Evolutionary conservation across 2,113 vertebrate genomes (phyloP).

Genomic region (Trochalopteron elliotii): DNA sequence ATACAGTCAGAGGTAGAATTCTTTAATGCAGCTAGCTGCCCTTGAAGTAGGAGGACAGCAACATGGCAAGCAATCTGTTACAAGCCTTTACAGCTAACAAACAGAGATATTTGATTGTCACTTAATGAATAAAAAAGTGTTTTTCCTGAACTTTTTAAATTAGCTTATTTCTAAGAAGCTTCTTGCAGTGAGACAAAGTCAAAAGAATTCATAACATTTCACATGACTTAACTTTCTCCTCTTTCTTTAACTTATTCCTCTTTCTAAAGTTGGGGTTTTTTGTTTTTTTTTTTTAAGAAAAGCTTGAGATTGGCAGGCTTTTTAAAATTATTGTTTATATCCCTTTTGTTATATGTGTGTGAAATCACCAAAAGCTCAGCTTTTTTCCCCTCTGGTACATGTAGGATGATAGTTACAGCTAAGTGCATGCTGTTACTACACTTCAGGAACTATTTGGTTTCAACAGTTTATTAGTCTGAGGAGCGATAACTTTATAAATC

Average conservation of each 20-base stretch:
- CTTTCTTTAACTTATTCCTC: background rate
- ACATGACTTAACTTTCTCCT: background rate
- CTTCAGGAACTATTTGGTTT: background rate
- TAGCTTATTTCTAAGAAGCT: background rate
- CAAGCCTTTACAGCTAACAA: background rate
- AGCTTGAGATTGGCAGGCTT: background rate
- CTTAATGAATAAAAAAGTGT: background rate
- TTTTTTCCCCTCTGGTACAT: background rate
- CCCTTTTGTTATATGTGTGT: background rate
- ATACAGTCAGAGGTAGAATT: background rate
- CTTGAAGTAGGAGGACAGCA: background rate
- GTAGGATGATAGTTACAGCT: background rate
- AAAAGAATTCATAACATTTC: background rate
- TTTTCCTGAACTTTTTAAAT: background rate
- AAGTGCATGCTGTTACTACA: background rate
- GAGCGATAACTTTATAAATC: background rate
- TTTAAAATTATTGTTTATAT: background rate
- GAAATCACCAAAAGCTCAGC: background rate
- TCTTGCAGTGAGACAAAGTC: background rate
- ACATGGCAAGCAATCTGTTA: background rate
- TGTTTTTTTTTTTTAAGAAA: background rate
- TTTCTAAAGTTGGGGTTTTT: background rate
- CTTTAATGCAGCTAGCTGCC: background rate
- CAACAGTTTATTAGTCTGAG: background rate
- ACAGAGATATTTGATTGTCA: background rate